Percentiles rank a stretch among this genome's conserved stretches.
These are phyloP conservation scores for Illadopsis cleaveri DNA, from an alignment of 2,113 vertebrate genomes.

Conservation along the genomic window DNA sequence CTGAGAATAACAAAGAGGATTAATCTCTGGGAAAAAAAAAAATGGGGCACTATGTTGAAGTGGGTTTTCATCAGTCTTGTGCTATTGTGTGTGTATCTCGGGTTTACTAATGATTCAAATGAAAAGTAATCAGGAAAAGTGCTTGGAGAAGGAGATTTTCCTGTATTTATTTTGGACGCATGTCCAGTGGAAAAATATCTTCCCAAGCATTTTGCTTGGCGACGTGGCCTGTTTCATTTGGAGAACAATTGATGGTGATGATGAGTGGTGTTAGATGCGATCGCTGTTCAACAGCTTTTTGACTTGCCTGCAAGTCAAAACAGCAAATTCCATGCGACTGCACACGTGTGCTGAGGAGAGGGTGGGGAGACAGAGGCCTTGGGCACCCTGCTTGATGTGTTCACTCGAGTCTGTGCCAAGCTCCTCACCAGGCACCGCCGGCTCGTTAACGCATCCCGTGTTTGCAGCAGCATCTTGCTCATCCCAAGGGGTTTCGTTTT, in stretches of 20 bases:
- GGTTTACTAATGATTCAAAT: conserved; percentile 31
- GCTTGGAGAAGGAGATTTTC: conserved; percentile 65
- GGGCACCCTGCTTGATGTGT: neutral
- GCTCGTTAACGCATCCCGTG: fast-evolving
- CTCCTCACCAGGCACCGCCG: neutral
- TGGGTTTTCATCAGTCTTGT: conserved; percentile 59
- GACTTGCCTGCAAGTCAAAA: neutral
- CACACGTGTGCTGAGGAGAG: neutral
- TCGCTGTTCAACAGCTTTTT: conserved; percentile 27
- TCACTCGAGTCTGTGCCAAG: neutral
- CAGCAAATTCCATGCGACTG: neutral
- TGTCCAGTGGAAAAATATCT: conserved; percentile 80
- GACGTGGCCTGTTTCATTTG: conserved; percentile 77
- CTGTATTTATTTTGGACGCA: conserved; percentile 81
- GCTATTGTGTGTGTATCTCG: neutral
- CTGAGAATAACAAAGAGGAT: conserved; percentile 24
- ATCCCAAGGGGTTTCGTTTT: neutral
- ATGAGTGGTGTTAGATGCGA: conserved; percentile 72
- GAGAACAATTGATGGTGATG: conserved; percentile 76
- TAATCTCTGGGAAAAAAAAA: conserved; percentile 54
- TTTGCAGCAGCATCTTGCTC: neutral
- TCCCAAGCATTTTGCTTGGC: conserved; percentile 76
- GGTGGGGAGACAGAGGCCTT: neutral
- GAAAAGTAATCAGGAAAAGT: conserved; percentile 62
- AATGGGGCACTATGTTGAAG: conserved; percentile 67